Evolutionary conservation across 2,113 vertebrate species (phyloP).

Genomic region (Cryptotis parvus): DNA sequence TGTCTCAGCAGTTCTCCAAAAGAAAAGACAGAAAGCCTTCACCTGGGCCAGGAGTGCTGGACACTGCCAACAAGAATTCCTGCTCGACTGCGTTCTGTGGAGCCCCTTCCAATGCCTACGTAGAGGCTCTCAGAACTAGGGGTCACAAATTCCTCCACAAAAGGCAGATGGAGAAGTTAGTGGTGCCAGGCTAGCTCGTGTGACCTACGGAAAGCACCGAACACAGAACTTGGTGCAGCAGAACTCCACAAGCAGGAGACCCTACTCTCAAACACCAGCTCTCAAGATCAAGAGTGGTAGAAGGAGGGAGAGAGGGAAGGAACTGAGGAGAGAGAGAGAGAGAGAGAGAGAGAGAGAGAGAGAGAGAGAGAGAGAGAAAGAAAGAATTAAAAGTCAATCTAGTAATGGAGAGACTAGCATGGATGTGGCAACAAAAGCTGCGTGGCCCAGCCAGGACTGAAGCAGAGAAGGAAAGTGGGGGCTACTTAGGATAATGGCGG

Average conservation of each 20-base stretch:
- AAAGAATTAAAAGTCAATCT: not conserved
- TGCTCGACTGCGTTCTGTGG: not conserved
- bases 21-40: not conserved
- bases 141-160: not conserved
- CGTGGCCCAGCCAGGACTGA: not conserved
- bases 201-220: too few relatives aligned
- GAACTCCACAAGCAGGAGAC: too few relatives aligned
- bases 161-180: not conserved
- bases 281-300: too few relatives aligned
- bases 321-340: too few relatives aligned
- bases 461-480: not conserved
- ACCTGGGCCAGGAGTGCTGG: not conserved
- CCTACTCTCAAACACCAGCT: too few relatives aligned
- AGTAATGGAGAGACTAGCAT: not conserved
- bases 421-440: not conserved
- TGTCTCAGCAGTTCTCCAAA: too few relatives aligned
- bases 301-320: too few relatives aligned
- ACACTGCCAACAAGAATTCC: not conserved
- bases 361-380: too few relatives aligned
- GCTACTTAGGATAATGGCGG: too few relatives aligned
- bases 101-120: not conserved
- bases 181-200: not conserved
- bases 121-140: not conserved
- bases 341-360: too few relatives aligned
- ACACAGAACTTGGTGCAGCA: too few relatives aligned